phyloP scores from a whole-genome alignment of 2,113 vertebrate genomes.

The Brachypteracias leptosomus region DNA sequence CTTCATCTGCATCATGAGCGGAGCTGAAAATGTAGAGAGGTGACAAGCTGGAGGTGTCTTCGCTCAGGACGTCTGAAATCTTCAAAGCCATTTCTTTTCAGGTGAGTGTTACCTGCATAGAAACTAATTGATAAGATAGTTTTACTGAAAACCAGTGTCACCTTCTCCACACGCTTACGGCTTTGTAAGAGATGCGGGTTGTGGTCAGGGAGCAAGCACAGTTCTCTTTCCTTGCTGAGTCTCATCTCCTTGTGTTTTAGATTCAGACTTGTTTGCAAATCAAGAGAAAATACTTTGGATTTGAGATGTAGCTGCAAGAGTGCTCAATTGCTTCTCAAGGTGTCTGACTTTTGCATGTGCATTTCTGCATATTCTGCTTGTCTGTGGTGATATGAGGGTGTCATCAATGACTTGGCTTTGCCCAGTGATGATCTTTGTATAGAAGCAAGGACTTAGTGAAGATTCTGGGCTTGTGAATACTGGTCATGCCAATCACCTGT shows the following conservation, averaged over 20 bases:
- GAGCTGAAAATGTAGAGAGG: background rate
- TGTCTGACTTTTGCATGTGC: background rate
- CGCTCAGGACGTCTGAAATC: background rate
- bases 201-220: accelerated
- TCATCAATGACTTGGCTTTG: background rate
- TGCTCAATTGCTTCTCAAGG: background rate
- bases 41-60: background rate
- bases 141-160: background rate
- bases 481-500: background rate
- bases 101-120: background rate
- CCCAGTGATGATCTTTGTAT: background rate
- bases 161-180: too few relatives aligned
- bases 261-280: background rate
- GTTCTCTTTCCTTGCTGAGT: background rate
- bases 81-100: background rate
- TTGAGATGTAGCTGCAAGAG: accelerated
- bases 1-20: background rate
- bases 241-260: background rate
- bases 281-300: background rate
- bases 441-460: background rate
- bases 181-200: background rate
- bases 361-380: accelerated
- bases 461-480: background rate
- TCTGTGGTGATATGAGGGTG: accelerated
- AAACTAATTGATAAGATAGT: background rate